Evolutionary conservation across 1,140 invertebrate species (phyloP).

Genomic region (Coptotermes formosanus): DNA sequence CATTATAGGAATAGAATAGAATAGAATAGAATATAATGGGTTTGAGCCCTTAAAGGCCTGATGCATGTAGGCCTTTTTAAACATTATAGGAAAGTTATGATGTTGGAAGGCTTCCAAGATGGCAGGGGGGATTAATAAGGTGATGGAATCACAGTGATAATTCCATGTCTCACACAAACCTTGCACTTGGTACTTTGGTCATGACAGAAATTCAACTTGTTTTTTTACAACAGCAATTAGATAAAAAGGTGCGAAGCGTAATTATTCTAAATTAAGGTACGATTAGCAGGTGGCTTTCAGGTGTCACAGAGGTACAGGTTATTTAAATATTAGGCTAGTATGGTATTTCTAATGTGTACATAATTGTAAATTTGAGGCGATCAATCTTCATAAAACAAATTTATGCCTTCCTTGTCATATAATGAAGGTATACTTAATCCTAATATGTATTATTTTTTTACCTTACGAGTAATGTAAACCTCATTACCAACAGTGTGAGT

Average conservation of each 20-base stretch:
- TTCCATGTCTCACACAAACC: background rate
- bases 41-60: too few relatives aligned
- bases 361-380: background rate
- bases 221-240: background rate
- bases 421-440: too few relatives aligned
- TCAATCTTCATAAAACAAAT: background rate
- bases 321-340: background rate
- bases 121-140: too few relatives aligned
- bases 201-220: background rate
- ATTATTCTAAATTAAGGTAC: background rate
- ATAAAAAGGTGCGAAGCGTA: background rate
- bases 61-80: too few relatives aligned
- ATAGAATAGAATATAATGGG: too few relatives aligned
- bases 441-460: too few relatives aligned
- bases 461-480: too few relatives aligned
- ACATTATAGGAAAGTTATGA: too few relatives aligned
- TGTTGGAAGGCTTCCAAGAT: too few relatives aligned
- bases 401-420: background rate
- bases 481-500: too few relatives aligned
- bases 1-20: too few relatives aligned
- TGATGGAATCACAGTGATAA: background rate
- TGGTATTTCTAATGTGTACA: background rate
- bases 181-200: background rate
- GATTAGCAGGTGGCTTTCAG: background rate
- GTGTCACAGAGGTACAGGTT: background rate